Percentiles rank a stretch among this genome's conserved stretches.
phyloP scores from a whole-genome alignment of 2,113 vertebrate genomes.

The Apteryx owenii region DNA sequence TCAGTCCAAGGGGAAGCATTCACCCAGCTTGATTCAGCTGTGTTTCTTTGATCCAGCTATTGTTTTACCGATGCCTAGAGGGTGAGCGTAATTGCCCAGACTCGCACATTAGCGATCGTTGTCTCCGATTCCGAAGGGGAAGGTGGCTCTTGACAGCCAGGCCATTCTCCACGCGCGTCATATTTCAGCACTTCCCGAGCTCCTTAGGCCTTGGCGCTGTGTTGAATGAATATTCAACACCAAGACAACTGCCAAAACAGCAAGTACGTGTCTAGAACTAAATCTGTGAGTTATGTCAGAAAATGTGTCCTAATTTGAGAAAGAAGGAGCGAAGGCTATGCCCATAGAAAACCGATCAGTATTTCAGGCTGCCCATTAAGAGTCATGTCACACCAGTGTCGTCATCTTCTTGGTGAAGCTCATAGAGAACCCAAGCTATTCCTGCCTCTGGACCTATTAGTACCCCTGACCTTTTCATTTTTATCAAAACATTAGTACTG shows the following conservation, averaged over 20 bases:
- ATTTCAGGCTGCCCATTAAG: background rate
- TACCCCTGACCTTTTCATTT: background rate
- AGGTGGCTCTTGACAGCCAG: background rate
- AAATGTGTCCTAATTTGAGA: background rate
- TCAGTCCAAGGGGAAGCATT: background rate
- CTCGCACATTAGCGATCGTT: background rate
- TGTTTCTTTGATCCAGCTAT: background rate
- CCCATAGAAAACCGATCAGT: rapidly evolving
- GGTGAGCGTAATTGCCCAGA: background rate
- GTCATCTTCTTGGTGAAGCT: no score
- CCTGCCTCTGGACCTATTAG: background rate
- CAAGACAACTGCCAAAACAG: background rate
- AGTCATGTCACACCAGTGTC: rapidly evolving
- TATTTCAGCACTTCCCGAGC: background rate
- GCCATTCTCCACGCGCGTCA: rapidly evolving
- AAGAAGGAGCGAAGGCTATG: background rate
- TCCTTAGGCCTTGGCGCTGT: background rate
- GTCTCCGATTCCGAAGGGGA: background rate
- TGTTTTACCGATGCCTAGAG: background rate
- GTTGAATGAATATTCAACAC: background rate
- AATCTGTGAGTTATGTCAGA: background rate
- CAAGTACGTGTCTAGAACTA: rapidly evolving
- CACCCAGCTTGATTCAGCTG: background rate
- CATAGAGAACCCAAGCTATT: background rate
- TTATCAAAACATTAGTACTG: background rate